A percentile compares a stretch with the other conserved stretches of the same genome.
phyloP scores from a whole-genome alignment of 2,888 invertebrate species.

The Chrysolina americana region DNA sequence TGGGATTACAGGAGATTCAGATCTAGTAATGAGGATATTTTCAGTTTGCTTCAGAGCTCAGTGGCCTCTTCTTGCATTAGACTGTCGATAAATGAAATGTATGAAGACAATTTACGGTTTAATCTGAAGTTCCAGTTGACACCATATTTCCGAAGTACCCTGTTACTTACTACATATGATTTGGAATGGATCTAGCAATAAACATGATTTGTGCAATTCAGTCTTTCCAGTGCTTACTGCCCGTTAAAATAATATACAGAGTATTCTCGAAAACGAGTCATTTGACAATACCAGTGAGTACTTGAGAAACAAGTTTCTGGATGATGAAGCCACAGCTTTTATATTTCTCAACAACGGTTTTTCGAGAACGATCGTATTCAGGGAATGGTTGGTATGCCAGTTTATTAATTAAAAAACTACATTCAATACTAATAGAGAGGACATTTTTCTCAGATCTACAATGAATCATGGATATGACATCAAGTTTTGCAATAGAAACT shows the following conservation, averaged over 20 bases:
- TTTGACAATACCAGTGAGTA: background rate
- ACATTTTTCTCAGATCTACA: too few species aligned
- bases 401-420: too few species aligned
- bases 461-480: too few species aligned
- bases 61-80: background rate
- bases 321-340: too few species aligned
- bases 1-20: too few species aligned
- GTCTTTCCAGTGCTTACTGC: constrained; percentile 32
- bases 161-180: background rate
- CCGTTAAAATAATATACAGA: background rate
- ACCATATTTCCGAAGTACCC: background rate
- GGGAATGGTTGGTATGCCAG: too few species aligned
- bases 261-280: background rate
- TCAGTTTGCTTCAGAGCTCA: background rate
- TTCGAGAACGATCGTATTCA: too few species aligned
- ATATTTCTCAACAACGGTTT: too few species aligned
- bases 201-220: constrained; percentile 21
- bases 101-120: background rate
- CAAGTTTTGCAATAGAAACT: too few species aligned
- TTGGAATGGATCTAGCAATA: constrained; percentile 13
- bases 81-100: background rate
- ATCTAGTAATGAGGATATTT: too few species aligned
- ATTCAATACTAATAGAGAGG: too few species aligned
- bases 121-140: background rate
- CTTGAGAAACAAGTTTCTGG: too few species aligned